These are phyloP conservation scores for Salvator merianae DNA, from an alignment of 2,113 vertebrate genomes.

Conservation along the genomic window DNA sequence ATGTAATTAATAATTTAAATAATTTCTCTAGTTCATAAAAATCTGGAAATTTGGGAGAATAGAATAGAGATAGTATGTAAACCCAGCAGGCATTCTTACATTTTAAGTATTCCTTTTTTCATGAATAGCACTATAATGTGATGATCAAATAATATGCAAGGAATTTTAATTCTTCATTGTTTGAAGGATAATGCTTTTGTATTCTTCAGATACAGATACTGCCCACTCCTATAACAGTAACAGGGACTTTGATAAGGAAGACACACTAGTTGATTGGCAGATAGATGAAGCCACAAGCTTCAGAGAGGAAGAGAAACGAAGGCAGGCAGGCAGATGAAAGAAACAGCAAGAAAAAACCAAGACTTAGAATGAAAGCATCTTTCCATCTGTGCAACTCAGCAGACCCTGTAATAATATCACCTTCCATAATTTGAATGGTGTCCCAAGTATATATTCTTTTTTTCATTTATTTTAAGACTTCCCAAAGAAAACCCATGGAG, in stretches of 20 bases:
- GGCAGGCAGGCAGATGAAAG: too few relatives aligned
- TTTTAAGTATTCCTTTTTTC: neutral
- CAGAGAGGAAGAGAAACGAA: neutral
- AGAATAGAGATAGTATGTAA: neutral
- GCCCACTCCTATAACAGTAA: neutral
- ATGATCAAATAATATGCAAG: neutral
- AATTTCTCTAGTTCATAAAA: neutral
- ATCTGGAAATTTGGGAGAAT: neutral
- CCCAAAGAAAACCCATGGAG: neutral
- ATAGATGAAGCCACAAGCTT: neutral
- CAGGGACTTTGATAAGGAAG: neutral
- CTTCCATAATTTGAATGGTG: neutral
- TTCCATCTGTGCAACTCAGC: neutral
- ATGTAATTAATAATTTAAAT: neutral
- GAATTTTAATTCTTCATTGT: neutral
- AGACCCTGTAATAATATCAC: fast-evolving
- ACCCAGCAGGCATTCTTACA: neutral
- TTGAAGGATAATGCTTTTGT: neutral
- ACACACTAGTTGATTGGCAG: too few relatives aligned
- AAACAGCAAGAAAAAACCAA: neutral
- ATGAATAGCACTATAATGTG: neutral
- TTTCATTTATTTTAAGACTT: neutral
- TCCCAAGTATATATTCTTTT: neutral
- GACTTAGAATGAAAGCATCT: neutral
- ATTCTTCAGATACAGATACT: neutral